Evolutionary conservation across 2,113 vertebrate species (phyloP).

Genomic region (Arothron firmamentum): DNA sequence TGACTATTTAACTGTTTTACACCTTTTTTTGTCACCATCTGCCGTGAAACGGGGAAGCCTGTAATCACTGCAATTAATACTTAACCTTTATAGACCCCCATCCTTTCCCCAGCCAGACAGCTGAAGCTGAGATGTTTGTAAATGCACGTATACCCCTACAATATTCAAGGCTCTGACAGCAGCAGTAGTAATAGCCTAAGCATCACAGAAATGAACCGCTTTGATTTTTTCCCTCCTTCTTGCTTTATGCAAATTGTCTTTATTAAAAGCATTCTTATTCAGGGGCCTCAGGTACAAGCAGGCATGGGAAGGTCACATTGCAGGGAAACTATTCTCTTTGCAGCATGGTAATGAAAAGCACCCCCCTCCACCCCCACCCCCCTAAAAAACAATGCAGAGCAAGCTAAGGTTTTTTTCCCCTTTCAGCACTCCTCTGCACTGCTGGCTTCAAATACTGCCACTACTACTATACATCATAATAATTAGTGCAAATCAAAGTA

Average conservation of each 20-base stretch:
- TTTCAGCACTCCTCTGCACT: slow-evolving; percentile 47
- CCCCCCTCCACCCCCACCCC: slow-evolving; percentile 56
- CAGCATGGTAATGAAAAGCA: slow-evolving; percentile 60
- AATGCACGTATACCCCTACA: slow-evolving; percentile 50
- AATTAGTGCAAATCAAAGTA: too few species aligned
- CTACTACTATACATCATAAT: too few species aligned
- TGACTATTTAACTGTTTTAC: too few species aligned
- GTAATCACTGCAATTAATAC: slow-evolving; percentile 64
- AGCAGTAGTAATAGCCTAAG: slow-evolving; percentile 49
- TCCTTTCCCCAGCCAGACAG: slow-evolving; percentile 38
- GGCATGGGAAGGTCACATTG: slow-evolving; percentile 70
- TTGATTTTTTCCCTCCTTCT: slow-evolving; percentile 18
- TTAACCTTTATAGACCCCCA: slow-evolving; percentile 41
- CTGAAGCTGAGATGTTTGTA: slow-evolving; percentile 44
- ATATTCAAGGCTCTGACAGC: slow-evolving; percentile 43
- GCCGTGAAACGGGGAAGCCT: slow-evolving; percentile 61
- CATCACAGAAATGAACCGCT: slow-evolving; percentile 51
- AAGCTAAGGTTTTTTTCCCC: slow-evolving; percentile 38
- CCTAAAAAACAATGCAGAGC: slow-evolving; percentile 21
- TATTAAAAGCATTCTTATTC: slow-evolving; percentile 68
- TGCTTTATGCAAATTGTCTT: slow-evolving; percentile 67
- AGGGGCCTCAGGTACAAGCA: slow-evolving; percentile 56
- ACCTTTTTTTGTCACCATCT: slow-evolving; percentile 40
- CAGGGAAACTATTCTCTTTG: slow-evolving; percentile 66
- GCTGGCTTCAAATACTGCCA: slow-evolving; percentile 29